Evolutionary conservation across 2,888 invertebrate genomes (phyloP), one percentile per base, ranked within the genome.

Genomic region (Pristionchus japonicus): DNA sequence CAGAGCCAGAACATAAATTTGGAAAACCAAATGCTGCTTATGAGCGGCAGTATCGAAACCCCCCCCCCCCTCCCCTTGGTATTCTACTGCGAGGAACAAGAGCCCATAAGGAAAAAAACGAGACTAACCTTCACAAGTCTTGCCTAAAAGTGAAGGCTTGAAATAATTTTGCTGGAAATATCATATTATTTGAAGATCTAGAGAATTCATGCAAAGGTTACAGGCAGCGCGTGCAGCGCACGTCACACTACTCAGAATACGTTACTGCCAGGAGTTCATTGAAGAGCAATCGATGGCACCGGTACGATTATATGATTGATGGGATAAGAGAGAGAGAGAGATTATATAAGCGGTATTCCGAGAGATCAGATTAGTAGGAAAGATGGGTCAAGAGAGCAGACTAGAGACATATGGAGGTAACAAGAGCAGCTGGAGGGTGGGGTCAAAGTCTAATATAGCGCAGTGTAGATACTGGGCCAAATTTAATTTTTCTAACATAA

Each of bases 151-250:
- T n/a, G n/a, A n/a, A n/a, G n/a, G n/a, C n/a, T n/a, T n/a, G n/a
- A n/a, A n/a, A n/a, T n/a, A n/a, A n/a, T n/a, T n/a, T n/a, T n/a
- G n/a, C n/a, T n/a, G n/a, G n/a, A n/a, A n/a, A n/a, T n/a, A n/a
- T n/a, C n/a, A n/a, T n/a, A n/a, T n/a, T 57, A 15, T 57, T 11
- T 67, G 27, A 27, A 86, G n/a, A 1, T 43, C 27, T 34, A 43
- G 27, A 23, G n/a, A n/a, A n/a, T n/a, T n/a, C n/a, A 27, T 47
- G 9, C 13, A 23, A 20, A 49, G 20, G 31, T 86, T 85, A 20
- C 92, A 93, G 87, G 93, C 93, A 43, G 93, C 93, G 17, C 89
- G 93, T n/a, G 93, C 92, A 15, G 93, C 93, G 27, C 91, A 90
- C 70, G 91, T 92, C 83, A 92, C 91, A 27, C 89, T 92, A 3